Base-by-base conservation (phyloP, 2,113 vertebrate genomes). In the Anoplopoma fimbria region DNA sequence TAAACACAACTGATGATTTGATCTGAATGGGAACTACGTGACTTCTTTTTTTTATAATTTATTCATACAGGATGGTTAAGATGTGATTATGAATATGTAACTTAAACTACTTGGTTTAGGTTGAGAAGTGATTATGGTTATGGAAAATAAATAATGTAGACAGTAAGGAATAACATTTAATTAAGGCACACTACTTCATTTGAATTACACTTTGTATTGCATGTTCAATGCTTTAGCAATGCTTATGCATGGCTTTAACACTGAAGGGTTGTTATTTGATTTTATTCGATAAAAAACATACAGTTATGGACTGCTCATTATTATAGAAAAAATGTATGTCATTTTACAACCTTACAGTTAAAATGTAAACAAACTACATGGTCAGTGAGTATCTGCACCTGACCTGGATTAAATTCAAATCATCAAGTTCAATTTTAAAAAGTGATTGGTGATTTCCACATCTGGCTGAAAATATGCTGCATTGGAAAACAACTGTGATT, bases 1-100 rank as follows among this genome's bases (percentile, higher is more conserved):
- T 51, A 63, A 67, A 75, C 40, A 77, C 31, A 58, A 65, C n/a
- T 55, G 2, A 17, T 25, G 4, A 38, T 62, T 62, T 49, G 40
- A 27, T 58, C 14, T 60, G 4, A 19, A 69, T 34, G 2, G 62
- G 2, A 15, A 15, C 29, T 60, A 38, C 9, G 36, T 38, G 36
- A 38, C 36, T 0, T 38, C 47, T 49, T 49, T 19, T 19, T 19
- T 49, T 2, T 21, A 49, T 21, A 49, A 49, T 49, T 1, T 21
- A 49, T 34, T 61, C 21, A 33, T 9, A 33, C 58, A 17, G 17
- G 29, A 15, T 15, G 34, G 62, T 64, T 8, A 25, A 7, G 23
- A 6, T n/a, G 2, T n/a, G 21, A 64, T 64, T 64, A 9, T 55
- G 53, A 4, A 25, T 55, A 55, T 55, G n/a, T 13, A 25, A 57